Conservation (phyloP, 1,140 invertebrate genomes). For the Phocides pigmalion region DNA sequence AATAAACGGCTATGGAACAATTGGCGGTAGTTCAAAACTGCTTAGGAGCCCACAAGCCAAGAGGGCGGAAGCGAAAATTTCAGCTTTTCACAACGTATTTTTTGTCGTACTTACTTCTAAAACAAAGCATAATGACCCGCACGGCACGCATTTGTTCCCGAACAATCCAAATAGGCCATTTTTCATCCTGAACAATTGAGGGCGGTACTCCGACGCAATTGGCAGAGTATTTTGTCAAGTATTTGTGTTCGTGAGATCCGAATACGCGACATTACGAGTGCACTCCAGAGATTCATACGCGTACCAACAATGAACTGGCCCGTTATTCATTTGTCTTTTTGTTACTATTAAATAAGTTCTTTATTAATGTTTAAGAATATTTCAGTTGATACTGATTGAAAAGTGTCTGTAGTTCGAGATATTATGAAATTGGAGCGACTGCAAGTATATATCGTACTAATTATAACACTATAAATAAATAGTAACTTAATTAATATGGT, state of each 20-base stretch:
- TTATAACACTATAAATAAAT: no score
- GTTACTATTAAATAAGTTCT: constrained; percentile 17
- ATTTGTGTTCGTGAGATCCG: constrained; percentile 69
- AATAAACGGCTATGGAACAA: constrained; percentile 46
- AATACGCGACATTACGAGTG: constrained; percentile 64
- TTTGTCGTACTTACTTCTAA: constrained; percentile 78
- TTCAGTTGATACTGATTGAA: background rate
- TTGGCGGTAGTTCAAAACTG: constrained; percentile 66
- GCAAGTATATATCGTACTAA: no score
- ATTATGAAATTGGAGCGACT: no score
- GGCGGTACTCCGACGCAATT: constrained; percentile 78
- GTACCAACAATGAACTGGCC: constrained; percentile 11
- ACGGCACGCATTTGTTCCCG: constrained; percentile 79
- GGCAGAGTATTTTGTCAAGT: constrained; percentile 81
- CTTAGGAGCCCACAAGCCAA: constrained; percentile 53
- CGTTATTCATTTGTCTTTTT: constrained; percentile 19
- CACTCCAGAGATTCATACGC: constrained; percentile 54
- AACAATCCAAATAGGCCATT: constrained; percentile 82
- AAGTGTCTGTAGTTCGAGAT: no score
- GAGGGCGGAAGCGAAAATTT: constrained; percentile 70
- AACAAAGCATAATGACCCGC: constrained; percentile 82
- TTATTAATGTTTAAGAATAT: constrained; percentile 21
- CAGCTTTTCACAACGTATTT: constrained; percentile 73
- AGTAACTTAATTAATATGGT: no score
- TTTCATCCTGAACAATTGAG: constrained; percentile 82